Evolutionary conservation across 2,113 vertebrate species (phyloP).

Genomic region (Lethenteron camtschaticum): DNA sequence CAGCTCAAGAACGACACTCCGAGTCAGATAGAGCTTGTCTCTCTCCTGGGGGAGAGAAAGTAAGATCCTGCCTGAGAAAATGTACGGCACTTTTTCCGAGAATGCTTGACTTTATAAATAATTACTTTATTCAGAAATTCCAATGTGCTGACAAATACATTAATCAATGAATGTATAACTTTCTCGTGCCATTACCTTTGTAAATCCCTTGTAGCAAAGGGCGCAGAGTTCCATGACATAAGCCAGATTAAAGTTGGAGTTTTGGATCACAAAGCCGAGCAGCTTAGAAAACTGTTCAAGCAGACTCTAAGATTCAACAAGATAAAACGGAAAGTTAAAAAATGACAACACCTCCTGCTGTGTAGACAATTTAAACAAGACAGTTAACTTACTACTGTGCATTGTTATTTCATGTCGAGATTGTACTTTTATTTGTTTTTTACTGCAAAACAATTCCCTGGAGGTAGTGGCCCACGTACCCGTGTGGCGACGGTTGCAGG

Average conservation of each 20-base stretch:
- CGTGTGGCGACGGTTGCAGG: constrained; percentile 68
- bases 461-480: constrained; percentile 27
- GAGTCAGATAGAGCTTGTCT: constrained; percentile 94
- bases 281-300: constrained; percentile 92
- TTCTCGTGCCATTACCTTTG: constrained; percentile 40
- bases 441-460: no score
- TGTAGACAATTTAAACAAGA: no score
- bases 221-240: constrained; percentile 90
- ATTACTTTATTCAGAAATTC: no score
- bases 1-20: constrained; percentile 75
- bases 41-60: constrained; percentile 42
- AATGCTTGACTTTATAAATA: no score
- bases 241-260: constrained; percentile 67
- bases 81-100: no score
- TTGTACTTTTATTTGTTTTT: not conserved
- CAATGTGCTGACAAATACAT: no score
- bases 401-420: not conserved
- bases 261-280: constrained; percentile 89
- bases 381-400: not conserved
- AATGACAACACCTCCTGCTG: no score
- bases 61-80: no score
- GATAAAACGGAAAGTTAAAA: not conserved
- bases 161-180: no score
- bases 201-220: constrained; percentile 82
- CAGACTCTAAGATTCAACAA: constrained; percentile 46